Conservation (phyloP, 1,140 invertebrate species). For the Ruditapes philippinarum region DNA sequence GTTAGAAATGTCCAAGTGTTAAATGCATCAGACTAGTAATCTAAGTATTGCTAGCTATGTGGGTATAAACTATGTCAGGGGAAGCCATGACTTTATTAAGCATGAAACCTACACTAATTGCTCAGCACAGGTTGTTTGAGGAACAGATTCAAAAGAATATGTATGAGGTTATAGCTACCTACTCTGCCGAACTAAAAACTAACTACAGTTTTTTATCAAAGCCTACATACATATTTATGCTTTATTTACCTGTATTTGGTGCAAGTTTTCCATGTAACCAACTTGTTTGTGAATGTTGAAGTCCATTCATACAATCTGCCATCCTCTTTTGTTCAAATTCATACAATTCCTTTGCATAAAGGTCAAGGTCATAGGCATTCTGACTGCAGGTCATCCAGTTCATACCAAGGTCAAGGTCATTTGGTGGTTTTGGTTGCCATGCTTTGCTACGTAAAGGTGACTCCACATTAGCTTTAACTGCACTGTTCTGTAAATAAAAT, state of each 20-base stretch:
- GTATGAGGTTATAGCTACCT: too few relatives aligned
- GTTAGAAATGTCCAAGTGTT: too few relatives aligned
- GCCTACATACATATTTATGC: too few relatives aligned
- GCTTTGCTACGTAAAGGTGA: background rate
- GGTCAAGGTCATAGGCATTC: slow-evolving; percentile 32
- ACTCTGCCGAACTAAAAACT: too few relatives aligned
- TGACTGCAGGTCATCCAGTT: slow-evolving; percentile 19
- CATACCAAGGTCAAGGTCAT: slow-evolving; percentile 1
- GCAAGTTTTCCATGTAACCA: slow-evolving; percentile 4
- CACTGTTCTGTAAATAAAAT: slow-evolving; percentile 18
- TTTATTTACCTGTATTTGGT: background rate
- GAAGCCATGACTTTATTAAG: too few relatives aligned
- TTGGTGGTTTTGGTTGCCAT: slow-evolving; percentile 32
- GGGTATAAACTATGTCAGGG: too few relatives aligned
- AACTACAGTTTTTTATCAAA: too few relatives aligned
- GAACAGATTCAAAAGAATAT: too few relatives aligned
- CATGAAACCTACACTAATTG: too few relatives aligned
- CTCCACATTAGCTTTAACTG: background rate
- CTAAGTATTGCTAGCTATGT: too few relatives aligned
- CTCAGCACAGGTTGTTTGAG: too few relatives aligned
- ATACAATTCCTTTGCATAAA: slow-evolving; percentile 1
- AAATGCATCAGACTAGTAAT: too few relatives aligned
- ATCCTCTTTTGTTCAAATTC: slow-evolving; percentile 23
- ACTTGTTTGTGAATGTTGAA: background rate
- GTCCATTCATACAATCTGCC: slow-evolving; percentile 4